Conservation (phyloP, 2,888 invertebrate species). For the Sepiola atlantica region DNA sequence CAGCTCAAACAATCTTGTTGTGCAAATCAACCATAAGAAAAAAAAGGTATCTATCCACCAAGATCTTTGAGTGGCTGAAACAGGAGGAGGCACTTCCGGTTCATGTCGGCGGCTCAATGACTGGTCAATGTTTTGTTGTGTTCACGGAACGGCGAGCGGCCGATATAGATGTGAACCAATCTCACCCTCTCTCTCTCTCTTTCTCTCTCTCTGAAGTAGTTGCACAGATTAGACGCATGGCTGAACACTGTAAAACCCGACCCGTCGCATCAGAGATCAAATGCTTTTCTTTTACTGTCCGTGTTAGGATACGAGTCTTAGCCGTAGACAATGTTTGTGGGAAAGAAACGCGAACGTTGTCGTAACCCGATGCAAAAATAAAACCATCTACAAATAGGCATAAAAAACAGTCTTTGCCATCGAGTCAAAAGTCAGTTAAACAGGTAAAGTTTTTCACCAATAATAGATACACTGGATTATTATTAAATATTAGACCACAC, state of each 20-base stretch:
- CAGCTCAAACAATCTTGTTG: neutral
- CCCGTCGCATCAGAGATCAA: neutral
- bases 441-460: neutral
- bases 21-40: neutral
- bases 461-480: no score
- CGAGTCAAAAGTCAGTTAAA: neutral
- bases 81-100: neutral
- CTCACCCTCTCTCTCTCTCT: neutral
- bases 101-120: neutral
- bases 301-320: neutral
- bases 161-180: neutral
- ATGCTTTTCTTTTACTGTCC: neutral
- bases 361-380: neutral
- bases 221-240: neutral
- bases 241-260: neutral
- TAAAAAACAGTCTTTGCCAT: neutral
- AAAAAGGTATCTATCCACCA: neutral
- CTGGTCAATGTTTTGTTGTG: neutral
- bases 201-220: neutral
- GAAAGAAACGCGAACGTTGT: neutral
- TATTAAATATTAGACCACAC: no score
- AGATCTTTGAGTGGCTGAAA: neutral
- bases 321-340: neutral
- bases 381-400: neutral
- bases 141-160: neutral